Base-by-base conservation (phyloP, 2,888 invertebrate species). In the Chymomyza fuscimana region DNA sequence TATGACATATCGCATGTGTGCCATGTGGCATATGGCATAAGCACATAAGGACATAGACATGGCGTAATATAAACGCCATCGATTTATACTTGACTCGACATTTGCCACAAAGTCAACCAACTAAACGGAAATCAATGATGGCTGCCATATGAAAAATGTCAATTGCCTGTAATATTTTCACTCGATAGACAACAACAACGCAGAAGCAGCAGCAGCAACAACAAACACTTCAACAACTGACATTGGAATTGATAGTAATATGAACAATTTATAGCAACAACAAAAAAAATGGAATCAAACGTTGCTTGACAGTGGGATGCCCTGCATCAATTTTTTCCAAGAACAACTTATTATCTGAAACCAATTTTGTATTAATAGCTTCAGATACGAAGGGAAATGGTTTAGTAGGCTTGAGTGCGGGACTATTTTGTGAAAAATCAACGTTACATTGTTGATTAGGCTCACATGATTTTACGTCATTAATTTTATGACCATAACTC, bases 61-160 rank as follows among this genome's bases (percentile, higher is more conserved):
- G 32, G 62, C 64, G 52, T 67, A 74, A 68, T 70, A 64, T 60
- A 68, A 19, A 59, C 63, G 64, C 65, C 63, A 81, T 79, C 73
- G 72, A 80, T 78, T 77, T 68, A 65, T 65, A 15, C 46, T 61
- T 52, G 54, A 29, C 69, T 32, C 25, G 25, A 10, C 58, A 22
- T 58, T 15, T 29, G 58, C 29, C 58, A 58, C 25, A 58, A 58
- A 74, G 70, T 62, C 74, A 74, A 46, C 58, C 63, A 73, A 69
- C 75, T 79, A 75, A 79, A 75, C 70, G 80, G 71, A 78, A 75
- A 80, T 77, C 79, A 80, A 79, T 80, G 71, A 69, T 72, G 50
- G 54, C 67, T 77, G 78, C 75, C 80, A 75, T 75, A 67, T 80
- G 78, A 77, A 80, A 80, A 80, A 79, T 79, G 75, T 79, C 80